These are phyloP conservation scores for Solenopsis fugax DNA, from an alignment of 1,140 invertebrate genomes.

Conservation along the genomic window DNA sequence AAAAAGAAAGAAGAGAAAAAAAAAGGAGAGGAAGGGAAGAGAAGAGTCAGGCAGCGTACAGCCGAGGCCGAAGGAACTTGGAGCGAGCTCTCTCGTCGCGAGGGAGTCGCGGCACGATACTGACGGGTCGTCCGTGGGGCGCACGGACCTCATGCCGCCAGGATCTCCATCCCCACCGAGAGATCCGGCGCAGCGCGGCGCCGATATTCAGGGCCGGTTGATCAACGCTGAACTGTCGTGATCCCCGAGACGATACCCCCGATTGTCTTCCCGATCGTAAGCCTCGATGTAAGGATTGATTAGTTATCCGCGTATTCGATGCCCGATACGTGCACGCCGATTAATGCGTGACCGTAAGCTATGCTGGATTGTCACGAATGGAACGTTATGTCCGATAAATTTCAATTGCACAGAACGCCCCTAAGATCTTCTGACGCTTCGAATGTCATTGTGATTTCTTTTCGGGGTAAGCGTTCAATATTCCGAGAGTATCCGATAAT, in stretches of 20 bases:
- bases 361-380: background rate
- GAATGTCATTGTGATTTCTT: background rate
- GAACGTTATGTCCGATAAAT: background rate
- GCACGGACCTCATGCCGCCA: conserved; percentile 72
- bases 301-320: background rate
- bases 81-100: conserved; percentile 63
- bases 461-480: background rate
- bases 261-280: background rate
- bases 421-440: background rate
- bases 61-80: conserved; percentile 33
- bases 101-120: conserved; percentile 71
- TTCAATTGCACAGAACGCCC: background rate
- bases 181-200: conserved; percentile 24
- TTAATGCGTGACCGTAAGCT: background rate
- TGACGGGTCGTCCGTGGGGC: conserved; percentile 68
- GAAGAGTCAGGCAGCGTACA: background rate
- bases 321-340: background rate
- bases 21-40: background rate
- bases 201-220: conserved; percentile 58
- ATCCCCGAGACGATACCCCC: background rate
- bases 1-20: background rate
- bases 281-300: background rate
- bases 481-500: background rate
- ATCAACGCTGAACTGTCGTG: conserved; percentile 25
- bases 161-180: conserved; percentile 58